Evolutionary conservation across 2,797 vertebrate genomes (phyloP).

Genomic region (Pelobates cultripes): DNA sequence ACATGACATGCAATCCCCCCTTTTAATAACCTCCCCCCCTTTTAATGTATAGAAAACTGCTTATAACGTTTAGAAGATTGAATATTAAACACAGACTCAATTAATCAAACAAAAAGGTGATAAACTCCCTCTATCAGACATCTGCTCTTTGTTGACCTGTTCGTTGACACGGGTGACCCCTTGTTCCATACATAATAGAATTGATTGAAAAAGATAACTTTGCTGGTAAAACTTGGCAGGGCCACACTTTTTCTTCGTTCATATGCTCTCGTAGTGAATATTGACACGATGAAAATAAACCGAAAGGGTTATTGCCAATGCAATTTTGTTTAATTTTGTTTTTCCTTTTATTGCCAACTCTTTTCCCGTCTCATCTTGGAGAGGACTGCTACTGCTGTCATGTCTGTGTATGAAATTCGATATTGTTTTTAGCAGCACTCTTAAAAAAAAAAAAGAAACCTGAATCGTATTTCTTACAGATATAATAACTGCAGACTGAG

Average conservation of each 20-base stretch:
- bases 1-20: not conserved
- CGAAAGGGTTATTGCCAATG: no score
- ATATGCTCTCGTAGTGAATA: not conserved
- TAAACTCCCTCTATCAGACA: not conserved
- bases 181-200: not conserved
- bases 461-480: constrained; percentile 63
- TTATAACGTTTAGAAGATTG: not conserved
- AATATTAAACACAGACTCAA: not conserved
- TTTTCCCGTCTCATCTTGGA: constrained; percentile 2
- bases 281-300: not conserved
- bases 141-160: not conserved
- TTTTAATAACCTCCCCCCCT: no score
- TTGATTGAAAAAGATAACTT: not conserved
- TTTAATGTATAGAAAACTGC: not conserved
- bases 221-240: not conserved
- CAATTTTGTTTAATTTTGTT: not conserved
- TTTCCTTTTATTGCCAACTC: not conserved
- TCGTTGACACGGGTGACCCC: not conserved
- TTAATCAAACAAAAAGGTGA: constrained; percentile 6
- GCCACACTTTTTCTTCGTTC: not conserved
- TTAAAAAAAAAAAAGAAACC: constrained; percentile 52
- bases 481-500: constrained; percentile 62
- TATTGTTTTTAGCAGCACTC: constrained; percentile 37
- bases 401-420: constrained; percentile 62
- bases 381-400: constrained; percentile 53